Conservation (phyloP, 2,888 invertebrate genomes). For the Masnerella sp. region DNA sequence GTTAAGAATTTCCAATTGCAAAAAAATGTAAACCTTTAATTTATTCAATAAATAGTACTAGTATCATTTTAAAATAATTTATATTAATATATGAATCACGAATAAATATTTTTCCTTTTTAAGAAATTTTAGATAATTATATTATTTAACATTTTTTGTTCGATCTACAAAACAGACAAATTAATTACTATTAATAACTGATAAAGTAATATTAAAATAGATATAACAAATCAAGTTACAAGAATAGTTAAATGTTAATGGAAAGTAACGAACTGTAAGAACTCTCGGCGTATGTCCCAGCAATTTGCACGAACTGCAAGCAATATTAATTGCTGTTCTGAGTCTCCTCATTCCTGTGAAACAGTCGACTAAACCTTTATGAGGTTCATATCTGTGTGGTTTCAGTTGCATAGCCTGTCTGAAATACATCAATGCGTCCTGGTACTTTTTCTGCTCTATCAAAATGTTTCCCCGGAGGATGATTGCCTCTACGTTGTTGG, state of each 20-base stretch:
- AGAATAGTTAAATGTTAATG: too few species aligned
- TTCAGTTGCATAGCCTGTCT: conserved; percentile 83
- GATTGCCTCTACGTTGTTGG: conserved; percentile 85
- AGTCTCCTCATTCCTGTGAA: conserved; percentile 84
- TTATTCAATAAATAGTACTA: too few species aligned
- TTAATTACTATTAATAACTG: too few species aligned
- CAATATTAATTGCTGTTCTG: conserved; percentile 86
- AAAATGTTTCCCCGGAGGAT: conserved; percentile 85
- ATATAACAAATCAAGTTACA: too few species aligned
- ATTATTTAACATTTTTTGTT: too few species aligned
- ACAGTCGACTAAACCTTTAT: conserved; percentile 88
- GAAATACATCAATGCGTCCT: conserved; percentile 83
- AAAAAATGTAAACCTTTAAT: too few species aligned
- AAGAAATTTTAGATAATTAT: too few species aligned
- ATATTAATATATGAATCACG: too few species aligned
- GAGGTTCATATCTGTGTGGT: conserved; percentile 85
- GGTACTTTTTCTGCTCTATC: conserved; percentile 82
- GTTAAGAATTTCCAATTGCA: too few species aligned
- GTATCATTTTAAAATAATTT: too few species aligned
- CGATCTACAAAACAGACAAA: too few species aligned
- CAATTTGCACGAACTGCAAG: conserved; percentile 85
- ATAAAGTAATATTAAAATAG: not conserved
- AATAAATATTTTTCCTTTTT: too few species aligned
- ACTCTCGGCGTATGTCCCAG: conserved; percentile 86
- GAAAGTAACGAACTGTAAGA: conserved; percentile 84